Percentiles rank a stretch among this genome's conserved stretches.
Evolutionary conservation across 2,113 vertebrate species (phyloP).

Genomic region (Pteruthius melanotis): DNA sequence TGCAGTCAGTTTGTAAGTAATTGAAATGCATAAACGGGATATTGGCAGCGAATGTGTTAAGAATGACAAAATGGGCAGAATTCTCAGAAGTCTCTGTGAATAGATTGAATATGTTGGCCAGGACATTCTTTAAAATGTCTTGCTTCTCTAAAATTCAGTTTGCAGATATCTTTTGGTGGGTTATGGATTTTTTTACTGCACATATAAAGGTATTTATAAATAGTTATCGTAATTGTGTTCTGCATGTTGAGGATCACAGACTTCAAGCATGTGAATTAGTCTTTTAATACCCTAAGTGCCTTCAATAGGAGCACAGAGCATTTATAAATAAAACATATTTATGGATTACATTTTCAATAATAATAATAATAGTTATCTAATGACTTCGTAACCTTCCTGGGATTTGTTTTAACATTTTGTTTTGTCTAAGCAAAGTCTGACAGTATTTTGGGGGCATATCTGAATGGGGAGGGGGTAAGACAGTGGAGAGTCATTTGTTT

Average conservation of each 20-base stretch:
- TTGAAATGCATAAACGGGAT: background rate
- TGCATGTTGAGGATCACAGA: background rate
- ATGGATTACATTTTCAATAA: conserved; percentile 6
- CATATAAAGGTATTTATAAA: background rate
- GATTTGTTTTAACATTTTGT: background rate
- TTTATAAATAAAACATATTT: conserved; percentile 2
- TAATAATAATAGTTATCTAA: background rate
- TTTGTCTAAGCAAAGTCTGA: background rate
- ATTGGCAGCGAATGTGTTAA: background rate
- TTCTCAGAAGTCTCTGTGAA: background rate
- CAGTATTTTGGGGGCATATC: background rate
- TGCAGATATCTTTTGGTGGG: background rate
- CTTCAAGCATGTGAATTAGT: background rate
- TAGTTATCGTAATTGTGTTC: background rate
- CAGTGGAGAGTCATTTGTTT: background rate
- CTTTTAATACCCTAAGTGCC: background rate
- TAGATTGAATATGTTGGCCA: background rate
- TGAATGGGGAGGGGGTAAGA: background rate
- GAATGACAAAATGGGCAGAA: background rate
- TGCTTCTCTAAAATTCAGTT: background rate
- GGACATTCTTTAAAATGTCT: background rate
- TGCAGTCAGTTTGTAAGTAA: background rate
- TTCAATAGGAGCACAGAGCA: background rate
- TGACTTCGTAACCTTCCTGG: background rate
- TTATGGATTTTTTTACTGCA: background rate